Base-by-base conservation (phyloP, 1,140 invertebrate species). In the Bactericera cockerelli region DNA sequence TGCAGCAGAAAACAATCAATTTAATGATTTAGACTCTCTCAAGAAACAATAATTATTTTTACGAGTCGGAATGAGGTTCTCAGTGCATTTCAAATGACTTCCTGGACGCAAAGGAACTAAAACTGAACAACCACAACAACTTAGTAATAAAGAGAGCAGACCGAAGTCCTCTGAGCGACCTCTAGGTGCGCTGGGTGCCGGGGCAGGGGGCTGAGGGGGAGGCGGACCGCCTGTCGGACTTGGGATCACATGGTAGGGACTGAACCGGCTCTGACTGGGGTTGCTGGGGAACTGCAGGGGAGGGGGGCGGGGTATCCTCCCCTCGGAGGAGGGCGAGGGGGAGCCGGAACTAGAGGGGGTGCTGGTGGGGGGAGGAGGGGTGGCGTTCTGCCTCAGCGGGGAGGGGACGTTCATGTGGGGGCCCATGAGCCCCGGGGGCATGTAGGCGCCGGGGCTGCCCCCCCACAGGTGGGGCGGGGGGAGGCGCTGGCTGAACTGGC, bases 391-490 rank as follows among this genome's bases (percentile, higher is more conserved):
- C 19, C 42, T 49, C 3, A 49, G 22, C 3, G 42, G n/a, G 6
- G 19, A 6, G 3, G 42, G 42, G 13, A 16, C 8, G 4, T 16
- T 16, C 19, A 49, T 4, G n/a, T n/a, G n/a, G 16, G 42, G 42
- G 4, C 42, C 42, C 19, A 49, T 4, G n/a, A 49, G 22, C 3
- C 42, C 42, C 6, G 42, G 42, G 4, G 42, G 42, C 4, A 49
- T 16, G 19, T 16, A 4, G 42, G 42, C n/a, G 8, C 42, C 4
- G 42, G 42, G 42, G 22, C 42, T 49, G 19, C 19, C 19, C 1
- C 26, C 58, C 58, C 62, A 62, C 1, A 63, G 59, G 14, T 63
- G 59, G 28, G 63, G 33, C n/a, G 59, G 57, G 13, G 59, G 16
- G 19, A 61, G 24, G 22, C 59, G 56, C 1, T 57, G 42, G 22